Evolutionary conservation across 1,140 invertebrate species (phyloP), one percentile per base, ranked within the genome.

Genomic region (Maconellicoccus hirsutus): DNA sequence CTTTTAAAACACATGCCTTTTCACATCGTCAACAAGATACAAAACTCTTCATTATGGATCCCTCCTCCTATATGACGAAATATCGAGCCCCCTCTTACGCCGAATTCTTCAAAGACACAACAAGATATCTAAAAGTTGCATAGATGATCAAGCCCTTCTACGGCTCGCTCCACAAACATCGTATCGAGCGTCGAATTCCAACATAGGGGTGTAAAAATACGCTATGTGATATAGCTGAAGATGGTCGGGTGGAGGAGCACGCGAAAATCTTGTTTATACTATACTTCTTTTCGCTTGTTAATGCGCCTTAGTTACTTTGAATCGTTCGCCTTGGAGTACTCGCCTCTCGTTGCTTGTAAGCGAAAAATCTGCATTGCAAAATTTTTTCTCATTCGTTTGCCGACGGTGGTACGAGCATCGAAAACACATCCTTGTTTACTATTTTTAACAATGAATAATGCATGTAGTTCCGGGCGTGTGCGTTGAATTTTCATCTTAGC

Each of bases 281-380:
- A 22, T n/a, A n/a, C n/a, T n/a, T n/a, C n/a, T n/a, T n/a, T n/a
- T 12, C 25, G 25, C 22, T 66, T 66, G 22, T 66, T 66, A 66
- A 66, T 66, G 61, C 61, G 61, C 14, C 25, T 10, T 23, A 66
- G 25, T 16, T 52, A 16, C 42, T 19, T 14, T 19, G 42, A 52
- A 52, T 52, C n/a, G n/a, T 52, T 14, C 42, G 42, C 12, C 6
- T 3, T 52, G 16, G 6, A 52, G 42, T 52, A 14, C 33, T 6
- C 33, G n/a, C n/a, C n/a, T 59, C 16, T 59, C 6, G 25, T 25
- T 23, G 61, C 19, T 16, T n/a, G n/a, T n/a, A n/a, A 23, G 61
- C 61, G 61, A 66, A 66, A 66, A 66, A 66, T 66, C 25, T 66
- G 61, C 61, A 66, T 66, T 66, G 61, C 61, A 66, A 66, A 66